phyloP scores from a whole-genome alignment of 1,140 invertebrate species.

The Macrocentrus cingulum region DNA sequence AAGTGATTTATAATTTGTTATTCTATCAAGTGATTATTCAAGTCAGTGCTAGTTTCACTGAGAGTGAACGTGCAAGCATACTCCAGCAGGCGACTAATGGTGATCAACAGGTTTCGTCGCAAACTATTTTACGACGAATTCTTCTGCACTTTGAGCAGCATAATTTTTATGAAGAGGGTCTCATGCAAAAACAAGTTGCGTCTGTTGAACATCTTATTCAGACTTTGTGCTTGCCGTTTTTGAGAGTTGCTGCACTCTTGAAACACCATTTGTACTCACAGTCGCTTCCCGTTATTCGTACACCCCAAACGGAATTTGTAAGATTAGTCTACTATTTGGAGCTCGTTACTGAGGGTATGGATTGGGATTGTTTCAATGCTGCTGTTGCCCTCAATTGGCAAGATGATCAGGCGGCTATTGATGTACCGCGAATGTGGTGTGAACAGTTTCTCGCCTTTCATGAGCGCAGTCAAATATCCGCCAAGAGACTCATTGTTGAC shows the following conservation, averaged over 20 bases:
- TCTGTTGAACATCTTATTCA: slow-evolving; percentile 64
- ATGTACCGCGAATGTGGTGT: slow-evolving; percentile 67
- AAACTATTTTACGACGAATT: slow-evolving; percentile 47
- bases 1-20: slow-evolving; percentile 82
- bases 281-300: slow-evolving; percentile 70
- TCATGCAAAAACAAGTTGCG: not conserved
- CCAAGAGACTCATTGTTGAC: slow-evolving; percentile 66
- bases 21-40: slow-evolving; percentile 85
- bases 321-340: slow-evolving; percentile 75
- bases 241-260: slow-evolving; percentile 80
- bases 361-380: slow-evolving; percentile 67
- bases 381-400: slow-evolving; percentile 69
- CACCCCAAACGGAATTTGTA: slow-evolving; percentile 70
- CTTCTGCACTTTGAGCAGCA: slow-evolving; percentile 50
- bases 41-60: slow-evolving; percentile 68
- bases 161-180: slow-evolving; percentile 44
- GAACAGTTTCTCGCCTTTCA: slow-evolving; percentile 64
- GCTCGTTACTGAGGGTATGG: slow-evolving; percentile 69
- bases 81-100: slow-evolving; percentile 25
- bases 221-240: slow-evolving; percentile 78
- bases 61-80: slow-evolving; percentile 51
- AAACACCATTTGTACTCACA: slow-evolving; percentile 84
- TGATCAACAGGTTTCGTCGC: slow-evolving; percentile 28
- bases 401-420: slow-evolving; percentile 48
- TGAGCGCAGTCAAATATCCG: slow-evolving; percentile 59